phyloP scores from a whole-genome alignment of 2,888 invertebrate genomes.

The Eupeodes luniger region DNA sequence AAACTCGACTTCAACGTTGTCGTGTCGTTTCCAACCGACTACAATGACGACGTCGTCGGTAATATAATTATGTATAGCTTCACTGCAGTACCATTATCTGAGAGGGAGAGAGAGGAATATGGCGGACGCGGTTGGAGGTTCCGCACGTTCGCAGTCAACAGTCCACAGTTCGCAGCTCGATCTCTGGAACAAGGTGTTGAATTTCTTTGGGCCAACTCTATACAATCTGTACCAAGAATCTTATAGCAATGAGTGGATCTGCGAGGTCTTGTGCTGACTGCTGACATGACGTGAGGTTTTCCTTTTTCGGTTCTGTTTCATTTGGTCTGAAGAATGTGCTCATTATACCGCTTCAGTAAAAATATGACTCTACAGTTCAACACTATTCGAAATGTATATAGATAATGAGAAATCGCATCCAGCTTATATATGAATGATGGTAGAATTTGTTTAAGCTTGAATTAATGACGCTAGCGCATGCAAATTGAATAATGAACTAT shows the following conservation, averaged over 20 bases:
- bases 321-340: slow-evolving; percentile 66
- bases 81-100: slow-evolving; percentile 22
- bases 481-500: slow-evolving; percentile 71
- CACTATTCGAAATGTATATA: background rate
- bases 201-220: slow-evolving; percentile 64
- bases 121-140: slow-evolving; percentile 1
- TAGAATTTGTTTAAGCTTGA: slow-evolving; percentile 51
- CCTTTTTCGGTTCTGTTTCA: slow-evolving; percentile 55
- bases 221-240: slow-evolving; percentile 52
- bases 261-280: slow-evolving; percentile 14
- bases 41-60: background rate
- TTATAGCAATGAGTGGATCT: slow-evolving; percentile 1
- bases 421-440: slow-evolving; percentile 35
- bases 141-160: background rate
- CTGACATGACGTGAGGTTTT: slow-evolving; percentile 25
- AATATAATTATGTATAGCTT: slow-evolving; percentile 71
- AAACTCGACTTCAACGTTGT: background rate
- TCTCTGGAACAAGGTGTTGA: slow-evolving; percentile 71
- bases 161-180: slow-evolving; percentile 22
- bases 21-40: slow-evolving; percentile 62
- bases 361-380: slow-evolving; percentile 36
- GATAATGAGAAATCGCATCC: slow-evolving; percentile 26
- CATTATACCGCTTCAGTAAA: slow-evolving; percentile 47
- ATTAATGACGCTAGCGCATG: slow-evolving; percentile 60
- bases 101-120: background rate